Percentiles rank a stretch among this genome's conserved stretches.
These are phyloP conservation scores for Agrochola macilenta DNA, from an alignment of 2,888 invertebrate genomes.

Conservation along the genomic window DNA sequence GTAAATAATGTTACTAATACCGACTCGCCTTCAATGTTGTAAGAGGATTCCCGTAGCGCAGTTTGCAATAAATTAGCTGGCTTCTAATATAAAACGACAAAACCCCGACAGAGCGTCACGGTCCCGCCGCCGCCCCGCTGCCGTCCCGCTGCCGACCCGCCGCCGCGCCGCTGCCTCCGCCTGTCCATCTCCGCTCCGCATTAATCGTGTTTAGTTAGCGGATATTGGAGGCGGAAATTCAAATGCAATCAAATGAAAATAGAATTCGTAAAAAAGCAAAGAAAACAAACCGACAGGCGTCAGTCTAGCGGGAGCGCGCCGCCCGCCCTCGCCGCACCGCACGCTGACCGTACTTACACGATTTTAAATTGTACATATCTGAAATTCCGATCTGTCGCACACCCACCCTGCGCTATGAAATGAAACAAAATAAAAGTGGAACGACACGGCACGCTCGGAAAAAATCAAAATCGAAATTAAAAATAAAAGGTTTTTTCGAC, in stretches of 20 bases:
- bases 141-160: conserved; percentile 69
- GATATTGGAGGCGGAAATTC: conserved; percentile 91
- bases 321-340: conserved; percentile 73
- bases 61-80: conserved; percentile 90
- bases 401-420: conserved; percentile 90
- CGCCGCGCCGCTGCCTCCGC: conserved; percentile 74
- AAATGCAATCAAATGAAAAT: conserved; percentile 91
- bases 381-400: conserved; percentile 91
- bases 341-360: conserved; percentile 90
- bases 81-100: conserved; percentile 90
- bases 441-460: conserved; percentile 87
- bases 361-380: conserved; percentile 91
- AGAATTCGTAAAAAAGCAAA: conserved; percentile 90
- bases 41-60: conserved; percentile 84
- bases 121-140: conserved; percentile 66
- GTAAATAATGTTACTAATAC: conserved; percentile 74
- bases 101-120: conserved; percentile 84
- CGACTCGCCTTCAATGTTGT: conserved; percentile 74
- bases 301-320: conserved; percentile 87
- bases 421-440: conserved; percentile 90
- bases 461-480: conserved; percentile 91
- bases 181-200: conserved; percentile 89
- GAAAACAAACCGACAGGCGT: conserved; percentile 90
- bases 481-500: conserved; percentile 88
- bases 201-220: conserved; percentile 91